A percentile compares a stretch with the other conserved stretches of the same genome.
Conservation (phyloP, 2,113 vertebrate genomes). For the Periophthalmus modestus region DNA sequence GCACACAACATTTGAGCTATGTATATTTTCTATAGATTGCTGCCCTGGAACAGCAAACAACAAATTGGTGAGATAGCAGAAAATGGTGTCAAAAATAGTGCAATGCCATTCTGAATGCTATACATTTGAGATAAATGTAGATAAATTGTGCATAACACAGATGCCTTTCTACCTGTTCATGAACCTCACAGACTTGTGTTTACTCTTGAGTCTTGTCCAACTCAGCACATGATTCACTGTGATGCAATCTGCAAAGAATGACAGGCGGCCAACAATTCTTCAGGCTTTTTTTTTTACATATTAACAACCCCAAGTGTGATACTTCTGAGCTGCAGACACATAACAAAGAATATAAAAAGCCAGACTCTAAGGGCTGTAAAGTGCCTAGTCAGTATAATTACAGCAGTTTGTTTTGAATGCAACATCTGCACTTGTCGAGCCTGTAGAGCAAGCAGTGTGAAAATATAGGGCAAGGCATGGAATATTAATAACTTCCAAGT, state of each 20-base stretch:
- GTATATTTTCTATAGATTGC: too few species aligned
- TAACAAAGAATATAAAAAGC: constrained; percentile 5
- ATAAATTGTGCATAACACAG: constrained; percentile 6
- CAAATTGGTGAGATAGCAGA: neutral
- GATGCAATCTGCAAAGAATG: constrained; percentile 48
- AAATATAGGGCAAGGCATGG: constrained; percentile 49
- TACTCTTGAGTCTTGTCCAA: neutral
- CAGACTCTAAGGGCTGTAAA: neutral
- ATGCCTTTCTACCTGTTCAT: constrained; percentile 21
- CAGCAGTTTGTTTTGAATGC: constrained; percentile 13
- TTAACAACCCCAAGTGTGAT: constrained; percentile 18
- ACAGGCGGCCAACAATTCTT: constrained; percentile 35
- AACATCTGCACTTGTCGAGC: constrained; percentile 11
- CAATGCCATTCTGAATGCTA: neutral
- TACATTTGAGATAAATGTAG: neutral
- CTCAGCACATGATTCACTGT: constrained; percentile 50
- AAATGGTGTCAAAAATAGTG: neutral
- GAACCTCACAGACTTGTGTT: constrained; percentile 7
- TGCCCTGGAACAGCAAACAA: too few species aligned
- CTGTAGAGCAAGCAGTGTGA: constrained; percentile 9
- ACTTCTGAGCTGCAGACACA: constrained; percentile 8
- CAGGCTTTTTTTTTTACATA: constrained; percentile 28
- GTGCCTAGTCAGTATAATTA: neutral
- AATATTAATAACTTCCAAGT: constrained; percentile 54
- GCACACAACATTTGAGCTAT: too few species aligned